Evolutionary conservation across 2,888 invertebrate genomes (phyloP).

Genomic region (Drosophila kanekoi): DNA sequence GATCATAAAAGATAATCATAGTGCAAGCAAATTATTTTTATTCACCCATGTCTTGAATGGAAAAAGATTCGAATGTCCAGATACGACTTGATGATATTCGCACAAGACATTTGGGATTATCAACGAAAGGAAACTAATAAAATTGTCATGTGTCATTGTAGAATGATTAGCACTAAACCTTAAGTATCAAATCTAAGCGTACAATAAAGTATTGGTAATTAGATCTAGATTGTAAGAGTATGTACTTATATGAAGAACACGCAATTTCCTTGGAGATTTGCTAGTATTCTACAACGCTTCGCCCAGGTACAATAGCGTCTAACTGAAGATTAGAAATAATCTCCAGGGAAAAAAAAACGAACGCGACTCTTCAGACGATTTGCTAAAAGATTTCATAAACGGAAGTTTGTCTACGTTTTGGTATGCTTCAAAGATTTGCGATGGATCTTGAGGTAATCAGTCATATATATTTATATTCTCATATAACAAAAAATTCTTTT

Average conservation of each 20-base stretch:
- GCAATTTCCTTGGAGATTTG: slow-evolving; percentile 21
- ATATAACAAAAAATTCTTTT: background rate
- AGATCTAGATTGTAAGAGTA: slow-evolving; percentile 44
- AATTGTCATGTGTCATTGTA: slow-evolving; percentile 15
- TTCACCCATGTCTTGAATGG: too few relatives aligned
- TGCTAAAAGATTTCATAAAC: background rate
- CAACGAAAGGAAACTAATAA: background rate
- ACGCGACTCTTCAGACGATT: background rate
- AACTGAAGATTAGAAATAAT: slow-evolving; percentile 36
- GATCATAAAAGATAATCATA: too few relatives aligned
- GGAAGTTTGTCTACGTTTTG: slow-evolving; percentile 6
- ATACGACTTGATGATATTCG: background rate
- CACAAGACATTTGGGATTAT: too few relatives aligned
- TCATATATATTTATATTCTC: background rate
- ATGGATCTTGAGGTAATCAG: background rate
- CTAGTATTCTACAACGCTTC: background rate
- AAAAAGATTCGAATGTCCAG: background rate
- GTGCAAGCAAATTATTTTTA: too few relatives aligned
- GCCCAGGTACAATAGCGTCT: background rate
- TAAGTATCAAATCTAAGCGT: slow-evolving; percentile 24
- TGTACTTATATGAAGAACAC: slow-evolving; percentile 38
- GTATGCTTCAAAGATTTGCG: background rate
- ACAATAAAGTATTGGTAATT: slow-evolving; percentile 37
- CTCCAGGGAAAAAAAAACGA: slow-evolving; percentile 1
- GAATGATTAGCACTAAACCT: slow-evolving; percentile 10